phyloP scores from a whole-genome alignment of 2,888 invertebrate genomes.

The Allophyes oxyacanthae region DNA sequence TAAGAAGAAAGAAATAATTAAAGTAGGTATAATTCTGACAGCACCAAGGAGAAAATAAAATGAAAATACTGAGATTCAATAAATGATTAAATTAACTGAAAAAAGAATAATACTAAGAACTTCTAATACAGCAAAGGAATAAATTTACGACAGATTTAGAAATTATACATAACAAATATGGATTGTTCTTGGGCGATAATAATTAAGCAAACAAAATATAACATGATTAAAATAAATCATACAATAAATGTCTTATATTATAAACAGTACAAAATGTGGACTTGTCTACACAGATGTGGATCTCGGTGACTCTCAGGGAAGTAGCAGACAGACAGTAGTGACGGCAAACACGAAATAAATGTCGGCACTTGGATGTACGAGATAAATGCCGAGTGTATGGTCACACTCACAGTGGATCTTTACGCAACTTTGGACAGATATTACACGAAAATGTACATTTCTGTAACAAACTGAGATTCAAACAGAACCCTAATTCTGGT shows the following conservation, averaged over 20 bases:
- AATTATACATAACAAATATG: constrained; percentile 3
- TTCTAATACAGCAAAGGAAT: not conserved
- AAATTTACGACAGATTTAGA: not conserved
- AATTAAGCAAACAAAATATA: constrained; percentile 22
- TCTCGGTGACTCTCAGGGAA: constrained; percentile 4
- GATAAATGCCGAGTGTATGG: no score
- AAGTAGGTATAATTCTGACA: constrained; percentile 61
- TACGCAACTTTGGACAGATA: no score
- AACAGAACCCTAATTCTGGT: no score
- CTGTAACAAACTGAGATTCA: no score
- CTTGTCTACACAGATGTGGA: constrained; percentile 13
- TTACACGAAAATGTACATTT: no score
- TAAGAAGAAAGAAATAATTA: constrained; percentile 12
- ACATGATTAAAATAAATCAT: constrained; percentile 23
- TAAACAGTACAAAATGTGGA: constrained; percentile 24
- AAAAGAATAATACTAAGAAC: constrained; percentile 9
- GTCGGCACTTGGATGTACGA: no score
- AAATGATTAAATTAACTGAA: constrained; percentile 7
- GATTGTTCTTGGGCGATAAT: constrained; percentile 12
- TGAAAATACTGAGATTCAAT: constrained; percentile 15
- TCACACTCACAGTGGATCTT: no score
- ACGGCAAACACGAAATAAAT: not conserved
- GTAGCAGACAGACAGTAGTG: not conserved
- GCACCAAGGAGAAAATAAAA: constrained; percentile 58
- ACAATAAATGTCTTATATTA: constrained; percentile 16